Evolutionary conservation across 2,113 vertebrate species (phyloP), one percentile per base, ranked within the genome.

Genomic region (Myiozetetes cayanensis): DNA sequence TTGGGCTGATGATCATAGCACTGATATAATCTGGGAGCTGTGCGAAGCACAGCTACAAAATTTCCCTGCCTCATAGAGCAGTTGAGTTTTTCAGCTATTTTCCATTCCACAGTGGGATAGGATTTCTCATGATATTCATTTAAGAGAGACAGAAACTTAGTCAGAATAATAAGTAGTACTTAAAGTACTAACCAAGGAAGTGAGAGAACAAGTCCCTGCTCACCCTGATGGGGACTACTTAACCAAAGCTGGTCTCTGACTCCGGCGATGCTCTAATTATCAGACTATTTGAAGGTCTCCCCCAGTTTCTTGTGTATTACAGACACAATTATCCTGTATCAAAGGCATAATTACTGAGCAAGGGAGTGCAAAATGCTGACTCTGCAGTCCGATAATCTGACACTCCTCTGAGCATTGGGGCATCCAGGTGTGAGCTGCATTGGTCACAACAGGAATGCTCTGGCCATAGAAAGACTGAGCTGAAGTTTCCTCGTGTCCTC

Each of bases 141-240:
- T 74, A 37, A 84, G 31, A 90, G 35, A 93, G 79, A 61, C 49
- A 94, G 74, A 86, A 76, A 59, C 68, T 88, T 83, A 63, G 25
- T 41, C 74, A 89, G 89, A 95, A 94, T 86, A 89, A 74, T 74
- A 88, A 86, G 44, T 74, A 92, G 73, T 37, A 66, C 49, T 78
- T 84, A 41, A 76, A 90, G 37, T 77, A 74, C 58, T 39, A 92
- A 39, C 35, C 56, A 74, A 92, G 41, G 30, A 93, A 92, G 35
- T 14, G 35, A 78, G 39, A 80, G 44, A 92, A 90, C 52, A 90
- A 90, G 91, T 90, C 86, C 86, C 86, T 85, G 61, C 39, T 89
- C 73, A 43, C 21, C 14, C 76, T 84, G 52, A 81, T 86, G 56
- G 52, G 63, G 68, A 80, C 72, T 35, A 63, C 1, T 0, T n/a